phyloP scores from a whole-genome alignment of 1,140 invertebrate genomes.

The Drosophila rufa region DNA sequence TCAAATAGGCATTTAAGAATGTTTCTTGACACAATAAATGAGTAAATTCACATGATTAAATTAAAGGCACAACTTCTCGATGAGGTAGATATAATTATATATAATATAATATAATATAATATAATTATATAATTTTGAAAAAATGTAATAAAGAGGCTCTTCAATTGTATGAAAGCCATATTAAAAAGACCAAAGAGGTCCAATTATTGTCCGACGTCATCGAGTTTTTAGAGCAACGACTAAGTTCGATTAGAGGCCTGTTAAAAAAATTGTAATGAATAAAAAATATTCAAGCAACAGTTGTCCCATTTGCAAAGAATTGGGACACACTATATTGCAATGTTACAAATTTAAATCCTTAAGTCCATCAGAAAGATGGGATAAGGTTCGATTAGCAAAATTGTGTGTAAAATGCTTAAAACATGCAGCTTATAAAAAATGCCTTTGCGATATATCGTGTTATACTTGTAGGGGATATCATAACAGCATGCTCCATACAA shows the following conservation, averaged over 20 bases:
- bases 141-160: conserved; percentile 2
- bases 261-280: background rate
- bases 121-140: background rate
- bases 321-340: background rate
- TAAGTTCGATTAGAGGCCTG: background rate
- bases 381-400: background rate
- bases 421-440: background rate
- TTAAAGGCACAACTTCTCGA: background rate
- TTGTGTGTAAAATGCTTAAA: background rate
- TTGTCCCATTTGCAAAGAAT: conserved; percentile 3
- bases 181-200: background rate
- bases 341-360: background rate
- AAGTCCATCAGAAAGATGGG: background rate
- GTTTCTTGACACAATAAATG: conserved; percentile 1
- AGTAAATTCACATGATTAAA: background rate
- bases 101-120: too few species aligned
- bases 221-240: conserved; percentile 4
- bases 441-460: background rate
- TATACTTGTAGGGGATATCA: too few species aligned
- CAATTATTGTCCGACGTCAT: background rate
- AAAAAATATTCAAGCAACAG: background rate
- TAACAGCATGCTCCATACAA: too few species aligned
- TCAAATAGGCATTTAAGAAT: background rate
- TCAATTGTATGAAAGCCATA: conserved; percentile 2
- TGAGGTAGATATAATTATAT: background rate